Percentiles rank a stretch among this genome's conserved stretches.
Conservation (phyloP, 2,797 vertebrate genomes). For the Taeniopygia guttata region DNA sequence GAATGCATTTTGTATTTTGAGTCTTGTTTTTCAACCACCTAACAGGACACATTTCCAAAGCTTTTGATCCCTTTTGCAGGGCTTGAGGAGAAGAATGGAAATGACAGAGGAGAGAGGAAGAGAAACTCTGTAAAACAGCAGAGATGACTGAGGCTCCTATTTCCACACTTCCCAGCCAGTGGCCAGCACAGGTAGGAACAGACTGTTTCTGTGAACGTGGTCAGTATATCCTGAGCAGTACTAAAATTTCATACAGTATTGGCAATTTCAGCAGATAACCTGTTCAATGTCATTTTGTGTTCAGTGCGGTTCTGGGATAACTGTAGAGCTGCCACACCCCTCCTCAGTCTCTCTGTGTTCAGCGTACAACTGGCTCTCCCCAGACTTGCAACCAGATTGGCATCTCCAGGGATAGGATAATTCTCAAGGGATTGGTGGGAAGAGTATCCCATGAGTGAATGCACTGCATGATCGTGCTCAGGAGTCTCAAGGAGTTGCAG, state of each 20-base stretch:
- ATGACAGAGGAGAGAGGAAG: background rate
- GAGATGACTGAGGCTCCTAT: background rate
- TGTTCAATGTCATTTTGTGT: background rate
- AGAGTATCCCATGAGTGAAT: background rate
- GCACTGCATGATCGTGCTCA: background rate
- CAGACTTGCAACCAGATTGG: background rate
- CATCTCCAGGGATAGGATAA: background rate
- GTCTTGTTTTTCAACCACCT: background rate
- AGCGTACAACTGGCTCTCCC: fast-evolving
- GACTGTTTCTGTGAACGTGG: background rate
- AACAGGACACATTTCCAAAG: background rate
- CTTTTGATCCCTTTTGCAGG: background rate
- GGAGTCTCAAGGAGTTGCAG: background rate
- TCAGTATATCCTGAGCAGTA: background rate
- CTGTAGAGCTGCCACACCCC: background rate
- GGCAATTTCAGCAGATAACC: background rate
- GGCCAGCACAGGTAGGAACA: background rate
- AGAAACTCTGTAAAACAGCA: background rate
- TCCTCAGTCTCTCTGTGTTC: background rate
- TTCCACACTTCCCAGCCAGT: background rate
- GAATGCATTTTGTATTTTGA: background rate
- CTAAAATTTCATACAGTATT: background rate
- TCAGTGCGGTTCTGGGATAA: background rate
- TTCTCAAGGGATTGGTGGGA: background rate
- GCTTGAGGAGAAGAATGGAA: background rate